phyloP scores from a whole-genome alignment of 2,888 invertebrate species.

The Entomobrya multifasciata region DNA sequence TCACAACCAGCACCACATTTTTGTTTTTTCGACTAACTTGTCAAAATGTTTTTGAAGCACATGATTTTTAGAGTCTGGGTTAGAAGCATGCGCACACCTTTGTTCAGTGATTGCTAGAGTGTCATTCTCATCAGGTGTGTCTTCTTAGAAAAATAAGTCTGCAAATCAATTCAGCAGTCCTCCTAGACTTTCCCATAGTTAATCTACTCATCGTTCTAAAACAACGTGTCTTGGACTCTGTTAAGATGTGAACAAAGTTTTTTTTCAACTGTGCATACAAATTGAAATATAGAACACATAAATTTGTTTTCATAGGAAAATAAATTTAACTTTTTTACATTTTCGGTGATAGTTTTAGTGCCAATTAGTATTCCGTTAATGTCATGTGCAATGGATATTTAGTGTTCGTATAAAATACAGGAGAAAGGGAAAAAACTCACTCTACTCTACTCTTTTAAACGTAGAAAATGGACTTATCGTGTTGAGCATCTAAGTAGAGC shows the following conservation, averaged over 20 bases:
- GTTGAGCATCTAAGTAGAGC: neutral
- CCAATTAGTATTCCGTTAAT: constrained; percentile 16
- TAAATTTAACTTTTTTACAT: too few species aligned
- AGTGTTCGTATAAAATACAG: neutral
- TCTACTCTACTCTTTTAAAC: neutral
- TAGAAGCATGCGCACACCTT: neutral
- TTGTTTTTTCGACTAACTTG: constrained; percentile 4
- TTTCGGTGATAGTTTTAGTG: neutral
- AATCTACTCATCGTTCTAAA: too few species aligned
- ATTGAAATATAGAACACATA: too few species aligned
- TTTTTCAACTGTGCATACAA: too few species aligned
- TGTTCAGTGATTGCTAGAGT: constrained; percentile 35
- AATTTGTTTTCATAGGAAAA: too few species aligned
- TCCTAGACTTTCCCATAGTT: too few species aligned
- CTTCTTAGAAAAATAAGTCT: neutral
- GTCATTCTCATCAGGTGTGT: constrained; percentile 28
- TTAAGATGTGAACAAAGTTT: too few species aligned
- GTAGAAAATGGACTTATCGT: neutral
- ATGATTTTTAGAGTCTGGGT: constrained; percentile 6
- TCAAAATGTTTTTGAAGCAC: constrained; percentile 23
- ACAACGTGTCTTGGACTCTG: too few species aligned
- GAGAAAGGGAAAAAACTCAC: neutral
- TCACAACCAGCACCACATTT: neutral
- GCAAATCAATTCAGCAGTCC: too few species aligned
- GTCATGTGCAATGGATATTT: constrained; percentile 14